A percentile compares a stretch with the other conserved stretches of the same genome.
These are phyloP conservation scores for Harmothoe impar DNA, from an alignment of 2,888 invertebrate genomes.

Conservation along the genomic window DNA sequence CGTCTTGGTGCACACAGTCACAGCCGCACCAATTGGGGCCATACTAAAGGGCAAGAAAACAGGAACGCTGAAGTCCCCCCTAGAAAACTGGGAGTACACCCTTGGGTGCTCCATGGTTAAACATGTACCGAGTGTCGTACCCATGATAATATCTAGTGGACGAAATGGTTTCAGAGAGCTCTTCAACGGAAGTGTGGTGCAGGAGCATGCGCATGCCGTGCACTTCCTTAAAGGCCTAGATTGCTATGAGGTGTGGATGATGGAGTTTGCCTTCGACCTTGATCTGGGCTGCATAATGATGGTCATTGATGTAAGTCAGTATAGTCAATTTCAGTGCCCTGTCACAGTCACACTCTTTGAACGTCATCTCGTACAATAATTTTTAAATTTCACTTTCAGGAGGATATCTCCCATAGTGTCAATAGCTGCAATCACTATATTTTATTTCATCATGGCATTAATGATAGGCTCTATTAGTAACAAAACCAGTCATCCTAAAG, in stretches of 20 bases:
- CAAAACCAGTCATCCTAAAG: too few relatives aligned
- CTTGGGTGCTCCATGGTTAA: neutral
- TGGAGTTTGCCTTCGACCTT: neutral
- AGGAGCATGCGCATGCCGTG: conserved; percentile 11
- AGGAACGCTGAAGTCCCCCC: neutral
- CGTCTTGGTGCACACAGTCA: neutral
- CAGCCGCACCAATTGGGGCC: neutral
- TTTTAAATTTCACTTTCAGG: too few relatives aligned
- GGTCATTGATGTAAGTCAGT: neutral
- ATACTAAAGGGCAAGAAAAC: neutral
- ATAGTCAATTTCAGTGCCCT: too few relatives aligned
- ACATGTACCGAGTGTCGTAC: neutral
- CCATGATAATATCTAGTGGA: neutral
- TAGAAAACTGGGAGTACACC: neutral
- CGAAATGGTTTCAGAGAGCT: neutral
- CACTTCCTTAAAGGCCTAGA: neutral
- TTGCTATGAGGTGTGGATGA: neutral
- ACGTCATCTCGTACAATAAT: too few relatives aligned
- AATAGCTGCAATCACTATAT: too few relatives aligned
- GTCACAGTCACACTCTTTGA: too few relatives aligned
- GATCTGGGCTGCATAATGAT: neutral
- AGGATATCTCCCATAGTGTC: too few relatives aligned
- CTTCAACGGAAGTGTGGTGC: neutral
- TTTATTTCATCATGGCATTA: too few relatives aligned
- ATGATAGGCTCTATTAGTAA: too few relatives aligned